A percentile compares a stretch with the other conserved stretches of the same genome.
Evolutionary conservation across 2,888 invertebrate genomes (phyloP).

Genomic region (Yponomeuta sedellus): DNA sequence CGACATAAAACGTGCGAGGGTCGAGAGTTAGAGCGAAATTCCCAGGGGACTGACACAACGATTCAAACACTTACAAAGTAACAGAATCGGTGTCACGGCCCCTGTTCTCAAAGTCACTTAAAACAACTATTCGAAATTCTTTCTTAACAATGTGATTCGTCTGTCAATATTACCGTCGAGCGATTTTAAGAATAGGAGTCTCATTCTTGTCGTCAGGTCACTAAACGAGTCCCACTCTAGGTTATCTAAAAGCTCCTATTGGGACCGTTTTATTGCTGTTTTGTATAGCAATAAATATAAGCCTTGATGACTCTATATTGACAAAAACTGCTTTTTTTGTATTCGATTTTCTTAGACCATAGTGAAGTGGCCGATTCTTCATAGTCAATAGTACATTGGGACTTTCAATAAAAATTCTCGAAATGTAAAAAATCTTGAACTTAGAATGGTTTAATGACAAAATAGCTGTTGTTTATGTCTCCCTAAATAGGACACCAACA

Average conservation of each 20-base stretch:
- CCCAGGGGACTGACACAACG: too few relatives aligned
- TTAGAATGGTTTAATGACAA: too few relatives aligned
- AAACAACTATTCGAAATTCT: background rate
- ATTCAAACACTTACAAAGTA: too few relatives aligned
- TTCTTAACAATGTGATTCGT: background rate
- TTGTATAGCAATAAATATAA: conserved; percentile 4
- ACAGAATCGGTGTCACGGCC: too few relatives aligned
- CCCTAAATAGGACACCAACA: too few relatives aligned
- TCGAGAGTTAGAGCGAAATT: too few relatives aligned
- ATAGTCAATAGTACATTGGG: too few relatives aligned
- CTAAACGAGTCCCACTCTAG: conserved; percentile 5
- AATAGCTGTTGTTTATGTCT: too few relatives aligned
- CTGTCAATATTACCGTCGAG: background rate
- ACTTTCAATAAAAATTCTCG: too few relatives aligned
- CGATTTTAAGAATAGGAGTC: background rate
- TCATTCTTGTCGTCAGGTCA: conserved; percentile 1
- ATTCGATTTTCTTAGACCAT: background rate
- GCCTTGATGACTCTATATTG: conserved; percentile 7
- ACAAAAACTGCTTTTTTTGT: background rate
- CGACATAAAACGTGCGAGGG: too few relatives aligned
- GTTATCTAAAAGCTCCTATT: conserved; percentile 1
- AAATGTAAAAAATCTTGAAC: too few relatives aligned
- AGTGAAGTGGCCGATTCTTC: background rate
- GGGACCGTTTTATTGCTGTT: conserved; percentile 1
- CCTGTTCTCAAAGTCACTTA: too few relatives aligned